Percentiles rank a stretch among this genome's conserved stretches.
Evolutionary conservation across 2,113 vertebrate species (phyloP).

Genomic region (Nematolebias whitei): DNA sequence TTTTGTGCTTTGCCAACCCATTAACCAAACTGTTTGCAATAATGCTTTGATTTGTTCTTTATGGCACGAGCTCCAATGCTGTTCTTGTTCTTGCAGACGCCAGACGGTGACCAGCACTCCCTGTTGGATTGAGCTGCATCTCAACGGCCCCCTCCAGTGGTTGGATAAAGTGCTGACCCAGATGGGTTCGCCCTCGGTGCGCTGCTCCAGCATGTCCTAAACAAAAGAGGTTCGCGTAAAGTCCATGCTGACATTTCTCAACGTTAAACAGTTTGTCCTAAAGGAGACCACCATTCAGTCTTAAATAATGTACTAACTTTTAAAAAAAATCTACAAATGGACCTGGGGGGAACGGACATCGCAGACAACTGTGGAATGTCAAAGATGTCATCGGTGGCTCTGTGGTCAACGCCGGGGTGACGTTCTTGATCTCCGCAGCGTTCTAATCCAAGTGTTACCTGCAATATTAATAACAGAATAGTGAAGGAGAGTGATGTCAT

Average conservation of each 20-base stretch:
- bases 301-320: constrained; percentile 41
- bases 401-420: constrained; percentile 35
- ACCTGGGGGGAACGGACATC: constrained; percentile 23
- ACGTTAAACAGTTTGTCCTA: constrained; percentile 29
- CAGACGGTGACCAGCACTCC: constrained; percentile 99
- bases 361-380: constrained; percentile 31
- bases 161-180: constrained; percentile 99
- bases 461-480: constrained; percentile 33
- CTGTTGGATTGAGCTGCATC: constrained; percentile 98
- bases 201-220: constrained; percentile 99
- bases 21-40: constrained; percentile 29
- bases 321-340: constrained; percentile 12
- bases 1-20: constrained; percentile 11
- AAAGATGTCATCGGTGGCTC: constrained; percentile 34
- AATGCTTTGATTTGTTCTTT: constrained; percentile 23
- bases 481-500: constrained; percentile 30
- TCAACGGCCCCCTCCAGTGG: constrained; percentile 98
- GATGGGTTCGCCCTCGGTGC: constrained; percentile 97
- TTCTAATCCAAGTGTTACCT: constrained; percentile 16
- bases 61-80: constrained; percentile 20
- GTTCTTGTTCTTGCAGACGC: constrained; percentile 77
- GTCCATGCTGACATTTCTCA: constrained; percentile 50
- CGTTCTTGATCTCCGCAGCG: constrained; percentile 47
- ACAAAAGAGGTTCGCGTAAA: constrained; percentile 8
- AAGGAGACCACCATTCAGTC: constrained; percentile 44